Conservation (phyloP, 2,113 vertebrate species). For the Stigmatopora argus region DNA sequence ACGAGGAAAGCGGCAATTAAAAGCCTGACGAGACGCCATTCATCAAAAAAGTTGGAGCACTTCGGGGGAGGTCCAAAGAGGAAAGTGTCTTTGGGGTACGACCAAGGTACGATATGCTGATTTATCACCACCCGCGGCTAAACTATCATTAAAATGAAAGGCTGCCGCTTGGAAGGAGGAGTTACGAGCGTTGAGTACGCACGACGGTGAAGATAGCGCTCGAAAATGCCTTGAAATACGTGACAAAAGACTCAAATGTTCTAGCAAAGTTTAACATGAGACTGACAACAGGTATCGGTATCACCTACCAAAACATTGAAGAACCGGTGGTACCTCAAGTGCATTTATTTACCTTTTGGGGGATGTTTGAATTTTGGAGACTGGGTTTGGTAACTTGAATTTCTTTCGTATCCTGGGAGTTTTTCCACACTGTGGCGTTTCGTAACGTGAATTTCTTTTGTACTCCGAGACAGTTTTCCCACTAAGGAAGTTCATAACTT, state of each 20-base stretch:
- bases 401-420: too few species aligned
- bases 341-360: too few species aligned
- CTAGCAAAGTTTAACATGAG: neutral
- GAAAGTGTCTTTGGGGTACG: constrained; percentile 87
- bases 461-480: too few species aligned
- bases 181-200: neutral
- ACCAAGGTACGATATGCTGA: constrained; percentile 80
- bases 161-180: constrained; percentile 4
- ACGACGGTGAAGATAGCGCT: neutral
- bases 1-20: constrained; percentile 74
- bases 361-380: neutral
- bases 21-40: constrained; percentile 71
- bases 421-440: too few species aligned
- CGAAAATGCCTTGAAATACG: neutral
- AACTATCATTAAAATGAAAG: constrained; percentile 93
- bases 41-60: constrained; percentile 77
- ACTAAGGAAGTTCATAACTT: too few species aligned
- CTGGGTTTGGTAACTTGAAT: too few species aligned
- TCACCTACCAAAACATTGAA: too few species aligned
- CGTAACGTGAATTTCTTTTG: too few species aligned
- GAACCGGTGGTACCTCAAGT: too few species aligned
- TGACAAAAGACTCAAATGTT: neutral
- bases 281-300: neutral
- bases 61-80: constrained; percentile 76
- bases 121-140: constrained; percentile 86